phyloP scores from a whole-genome alignment of 2,888 invertebrate species.

The Aromia moschata region DNA sequence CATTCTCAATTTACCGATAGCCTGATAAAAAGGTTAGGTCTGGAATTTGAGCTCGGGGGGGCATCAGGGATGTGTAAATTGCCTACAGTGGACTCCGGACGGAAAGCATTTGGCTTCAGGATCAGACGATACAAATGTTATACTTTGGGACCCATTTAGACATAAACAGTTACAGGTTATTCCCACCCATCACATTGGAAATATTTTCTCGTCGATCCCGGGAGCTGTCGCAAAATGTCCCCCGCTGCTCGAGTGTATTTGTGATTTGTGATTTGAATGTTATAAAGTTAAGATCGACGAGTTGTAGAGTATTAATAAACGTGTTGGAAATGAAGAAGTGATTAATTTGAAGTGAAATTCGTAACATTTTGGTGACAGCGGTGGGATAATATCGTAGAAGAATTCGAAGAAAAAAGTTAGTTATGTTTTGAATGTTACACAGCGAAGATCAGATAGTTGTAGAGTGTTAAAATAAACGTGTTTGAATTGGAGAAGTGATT shows the following conservation, averaged over 20 bases:
- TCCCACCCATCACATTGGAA: constrained; percentile 90
- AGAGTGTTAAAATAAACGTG: too few species aligned
- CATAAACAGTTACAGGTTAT: constrained; percentile 79
- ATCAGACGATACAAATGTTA: constrained; percentile 93
- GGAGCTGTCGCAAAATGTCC: constrained; percentile 69
- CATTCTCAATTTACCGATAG: constrained; percentile 71
- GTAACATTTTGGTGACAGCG: too few species aligned
- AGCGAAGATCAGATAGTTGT: too few species aligned
- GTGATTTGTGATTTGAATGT: too few species aligned
- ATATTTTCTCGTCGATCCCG: constrained; percentile 87
- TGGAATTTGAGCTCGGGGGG: constrained; percentile 87
- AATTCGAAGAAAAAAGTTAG: too few species aligned
- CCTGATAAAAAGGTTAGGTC: constrained; percentile 78
- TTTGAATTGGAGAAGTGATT: too few species aligned
- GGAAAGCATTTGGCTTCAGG: constrained; percentile 94
- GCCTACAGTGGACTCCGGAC: constrained; percentile 92
- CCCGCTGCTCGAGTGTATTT: constrained; percentile 78
- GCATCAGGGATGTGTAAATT: constrained; percentile 97
- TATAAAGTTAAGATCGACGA: too few species aligned
- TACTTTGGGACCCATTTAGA: constrained; percentile 93
- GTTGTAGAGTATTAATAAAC: too few species aligned
- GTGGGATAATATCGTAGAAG: too few species aligned
- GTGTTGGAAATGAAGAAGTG: too few species aligned
- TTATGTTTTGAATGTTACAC: too few species aligned
- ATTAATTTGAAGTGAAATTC: too few species aligned